These are phyloP conservation scores for Scrobipalpa costella DNA, from an alignment of 2,888 invertebrate genomes.

Conservation along the genomic window DNA sequence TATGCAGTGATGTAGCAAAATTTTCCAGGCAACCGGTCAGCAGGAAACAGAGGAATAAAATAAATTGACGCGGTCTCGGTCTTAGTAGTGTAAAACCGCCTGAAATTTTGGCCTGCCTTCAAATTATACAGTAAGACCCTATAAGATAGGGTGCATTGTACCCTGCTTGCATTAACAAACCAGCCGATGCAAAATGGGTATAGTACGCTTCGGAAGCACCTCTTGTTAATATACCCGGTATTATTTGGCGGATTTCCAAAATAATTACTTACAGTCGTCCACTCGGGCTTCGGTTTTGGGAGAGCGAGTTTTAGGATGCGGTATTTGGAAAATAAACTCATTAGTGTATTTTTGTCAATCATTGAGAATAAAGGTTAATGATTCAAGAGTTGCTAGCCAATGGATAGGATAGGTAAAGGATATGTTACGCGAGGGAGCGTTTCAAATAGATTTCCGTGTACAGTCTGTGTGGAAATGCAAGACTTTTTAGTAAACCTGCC, in stretches of 20 bases:
- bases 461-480: too few species aligned
- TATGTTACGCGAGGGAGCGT: too few species aligned
- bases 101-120: neutral
- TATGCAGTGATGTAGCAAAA: too few species aligned
- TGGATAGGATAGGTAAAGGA: too few species aligned
- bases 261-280: constrained; percentile 67
- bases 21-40: too few species aligned
- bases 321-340: constrained; percentile 31
- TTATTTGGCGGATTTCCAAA: constrained; percentile 74
- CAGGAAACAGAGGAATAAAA: too few species aligned
- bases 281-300: constrained; percentile 9
- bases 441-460: too few species aligned
- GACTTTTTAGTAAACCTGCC: too few species aligned
- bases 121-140: neutral
- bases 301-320: constrained; percentile 41
- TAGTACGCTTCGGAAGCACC: neutral
- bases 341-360: neutral
- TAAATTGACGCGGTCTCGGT: too few species aligned
- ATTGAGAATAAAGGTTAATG: too few species aligned
- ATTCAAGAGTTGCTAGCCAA: too few species aligned
- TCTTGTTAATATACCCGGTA: constrained; percentile 43
- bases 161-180: neutral
- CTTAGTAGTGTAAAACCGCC: too few species aligned
- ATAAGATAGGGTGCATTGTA: neutral
- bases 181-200: constrained; percentile 1